phyloP scores from a whole-genome alignment of 1,140 invertebrate species.

The Cydia fagiglandana region DNA sequence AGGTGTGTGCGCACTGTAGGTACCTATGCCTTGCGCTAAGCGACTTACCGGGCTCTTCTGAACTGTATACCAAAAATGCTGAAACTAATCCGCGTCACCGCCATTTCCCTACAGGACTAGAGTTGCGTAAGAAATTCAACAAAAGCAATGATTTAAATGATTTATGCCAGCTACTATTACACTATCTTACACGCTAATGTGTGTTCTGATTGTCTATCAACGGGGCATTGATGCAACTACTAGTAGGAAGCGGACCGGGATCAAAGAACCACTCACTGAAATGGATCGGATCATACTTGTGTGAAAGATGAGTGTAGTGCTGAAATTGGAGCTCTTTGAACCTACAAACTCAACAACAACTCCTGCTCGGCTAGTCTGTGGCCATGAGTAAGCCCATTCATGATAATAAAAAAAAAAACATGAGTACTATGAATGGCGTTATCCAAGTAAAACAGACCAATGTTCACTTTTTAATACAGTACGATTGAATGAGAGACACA shows the following conservation, averaged over 20 bases:
- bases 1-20: too few species aligned
- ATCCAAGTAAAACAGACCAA: background rate
- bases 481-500: too few species aligned
- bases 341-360: too few species aligned
- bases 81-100: too few species aligned
- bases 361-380: too few species aligned
- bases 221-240: constrained; percentile 8
- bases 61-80: too few species aligned
- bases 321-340: constrained; percentile 34
- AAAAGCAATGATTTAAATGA: background rate
- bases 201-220: constrained; percentile 40
- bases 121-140: background rate
- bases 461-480: too few species aligned
- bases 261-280: constrained; percentile 3
- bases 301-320: constrained; percentile 17
- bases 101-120: background rate
- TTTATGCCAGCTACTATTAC: background rate
- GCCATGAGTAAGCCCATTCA: too few species aligned
- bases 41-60: too few species aligned
- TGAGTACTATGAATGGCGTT: background rate
- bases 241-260: background rate
- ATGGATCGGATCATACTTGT: constrained; percentile 3
- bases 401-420: too few species aligned
- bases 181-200: constrained; percentile 36
- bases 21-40: too few species aligned